These are phyloP conservation scores for Synaphobranchus kaupii DNA, from an alignment of 2,797 vertebrate species.

Conservation along the genomic window DNA sequence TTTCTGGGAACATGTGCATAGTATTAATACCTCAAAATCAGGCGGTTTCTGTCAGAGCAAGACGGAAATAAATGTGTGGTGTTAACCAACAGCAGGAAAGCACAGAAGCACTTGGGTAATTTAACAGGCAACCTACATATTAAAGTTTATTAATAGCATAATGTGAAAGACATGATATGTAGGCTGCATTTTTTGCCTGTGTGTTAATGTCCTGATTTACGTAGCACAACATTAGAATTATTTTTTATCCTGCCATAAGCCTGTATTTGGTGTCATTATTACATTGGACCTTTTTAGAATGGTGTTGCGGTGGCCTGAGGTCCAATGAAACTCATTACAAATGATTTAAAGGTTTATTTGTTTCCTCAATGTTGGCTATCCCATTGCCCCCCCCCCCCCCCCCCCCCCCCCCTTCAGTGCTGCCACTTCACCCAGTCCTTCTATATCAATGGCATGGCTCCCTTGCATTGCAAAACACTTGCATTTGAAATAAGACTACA, in stretches of 20 bases:
- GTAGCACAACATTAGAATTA: neutral
- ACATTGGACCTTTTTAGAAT: neutral
- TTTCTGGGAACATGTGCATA: neutral
- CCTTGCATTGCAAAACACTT: constrained; percentile 45
- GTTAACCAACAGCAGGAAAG: neutral
- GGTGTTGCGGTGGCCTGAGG: neutral
- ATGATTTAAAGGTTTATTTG: constrained; percentile 19
- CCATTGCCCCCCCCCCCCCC: neutral
- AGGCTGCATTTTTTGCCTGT: neutral
- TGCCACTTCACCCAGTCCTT: neutral
- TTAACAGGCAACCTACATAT: neutral
- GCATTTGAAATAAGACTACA: constrained; percentile 41
- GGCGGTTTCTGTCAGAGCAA: neutral
- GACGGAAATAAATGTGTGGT: neutral
- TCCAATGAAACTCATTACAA: constrained; percentile 11
- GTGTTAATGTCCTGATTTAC: neutral
- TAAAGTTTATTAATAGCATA: neutral
- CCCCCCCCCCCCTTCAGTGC: neutral
- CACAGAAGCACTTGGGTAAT: neutral
- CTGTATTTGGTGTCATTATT: neutral
- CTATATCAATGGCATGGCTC: neutral
- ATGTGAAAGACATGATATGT: neutral
- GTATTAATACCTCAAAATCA: neutral
- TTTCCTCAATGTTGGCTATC: constrained; percentile 28
- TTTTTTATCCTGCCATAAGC: neutral